Percentiles rank a stretch among this genome's conserved stretches.
phyloP scores from a whole-genome alignment of 2,888 invertebrate species.

The Timandra comae region DNA sequence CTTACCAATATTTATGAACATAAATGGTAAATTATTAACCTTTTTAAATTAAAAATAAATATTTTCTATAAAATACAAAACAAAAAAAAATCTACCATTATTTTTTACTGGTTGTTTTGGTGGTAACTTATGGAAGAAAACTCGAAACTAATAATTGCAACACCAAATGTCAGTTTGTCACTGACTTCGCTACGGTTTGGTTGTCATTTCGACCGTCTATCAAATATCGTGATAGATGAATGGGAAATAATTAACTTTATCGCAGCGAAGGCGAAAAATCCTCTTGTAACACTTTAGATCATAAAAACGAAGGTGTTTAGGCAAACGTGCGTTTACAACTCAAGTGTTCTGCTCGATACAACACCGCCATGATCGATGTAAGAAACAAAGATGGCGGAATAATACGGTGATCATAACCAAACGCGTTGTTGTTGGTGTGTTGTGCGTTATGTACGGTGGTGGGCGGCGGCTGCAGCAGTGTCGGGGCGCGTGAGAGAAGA shows the following conservation, averaged over 20 bases:
- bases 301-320: constrained; percentile 37
- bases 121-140: constrained; percentile 8
- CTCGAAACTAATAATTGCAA: constrained; percentile 9
- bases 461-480: constrained; percentile 67
- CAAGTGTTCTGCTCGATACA: constrained; percentile 37
- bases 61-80: no score
- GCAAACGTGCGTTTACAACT: constrained; percentile 33
- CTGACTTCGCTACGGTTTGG: constrained; percentile 71
- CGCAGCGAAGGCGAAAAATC: constrained; percentile 58
- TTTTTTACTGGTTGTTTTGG: no score
- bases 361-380: constrained; percentile 75
- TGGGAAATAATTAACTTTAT: constrained; percentile 66
- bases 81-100: no score
- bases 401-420: constrained; percentile 72
- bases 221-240: constrained; percentile 66
- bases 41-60: no score
- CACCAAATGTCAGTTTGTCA: constrained; percentile 67
- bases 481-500: constrained; percentile 64
- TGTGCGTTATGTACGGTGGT: constrained; percentile 70
- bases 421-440: constrained; percentile 56
- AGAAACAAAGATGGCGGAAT: constrained; percentile 78
- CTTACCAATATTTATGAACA: no score
- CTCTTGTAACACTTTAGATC: constrained; percentile 35
- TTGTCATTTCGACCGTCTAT: constrained; percentile 72
- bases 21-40: no score